phyloP scores from a whole-genome alignment of 2,113 vertebrate genomes.

The Jaculus jaculus region DNA sequence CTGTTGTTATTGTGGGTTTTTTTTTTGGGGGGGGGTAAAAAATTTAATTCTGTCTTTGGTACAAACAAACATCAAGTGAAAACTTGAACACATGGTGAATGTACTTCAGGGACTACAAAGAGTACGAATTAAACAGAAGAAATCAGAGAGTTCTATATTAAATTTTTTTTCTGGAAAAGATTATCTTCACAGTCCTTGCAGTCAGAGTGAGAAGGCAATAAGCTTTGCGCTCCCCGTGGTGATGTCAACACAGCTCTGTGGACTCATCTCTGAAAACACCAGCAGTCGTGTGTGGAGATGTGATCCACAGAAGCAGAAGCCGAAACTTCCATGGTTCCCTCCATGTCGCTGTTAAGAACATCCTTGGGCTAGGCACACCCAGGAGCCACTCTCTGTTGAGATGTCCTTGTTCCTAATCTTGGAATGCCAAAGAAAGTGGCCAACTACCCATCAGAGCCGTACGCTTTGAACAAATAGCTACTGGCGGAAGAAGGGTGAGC shows the following conservation, averaged over 20 bases:
- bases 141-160: conserved; percentile 14
- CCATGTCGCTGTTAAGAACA: neutral
- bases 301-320: neutral
- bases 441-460: neutral
- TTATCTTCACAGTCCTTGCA: conserved; percentile 38
- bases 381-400: fast-evolving
- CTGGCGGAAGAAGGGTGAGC: fast-evolving
- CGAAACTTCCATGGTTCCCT: neutral
- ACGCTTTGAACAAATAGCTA: too few relatives aligned
- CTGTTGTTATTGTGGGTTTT: too few relatives aligned
- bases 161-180: conserved; percentile 46
- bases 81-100: neutral
- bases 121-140: conserved; percentile 34
- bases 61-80: conserved; percentile 16
- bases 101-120: neutral
- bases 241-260: neutral
- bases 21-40: neutral
- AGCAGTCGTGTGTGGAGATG: neutral
- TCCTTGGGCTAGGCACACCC: too few relatives aligned
- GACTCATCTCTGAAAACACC: neutral
- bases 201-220: conserved; percentile 26
- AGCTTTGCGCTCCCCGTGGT: conserved; percentile 14
- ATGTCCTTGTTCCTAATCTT: neutral
- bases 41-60: conserved; percentile 61
- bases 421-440: neutral